phyloP scores from a whole-genome alignment of 2,888 invertebrate species.

The Drosophila ustulata region DNA sequence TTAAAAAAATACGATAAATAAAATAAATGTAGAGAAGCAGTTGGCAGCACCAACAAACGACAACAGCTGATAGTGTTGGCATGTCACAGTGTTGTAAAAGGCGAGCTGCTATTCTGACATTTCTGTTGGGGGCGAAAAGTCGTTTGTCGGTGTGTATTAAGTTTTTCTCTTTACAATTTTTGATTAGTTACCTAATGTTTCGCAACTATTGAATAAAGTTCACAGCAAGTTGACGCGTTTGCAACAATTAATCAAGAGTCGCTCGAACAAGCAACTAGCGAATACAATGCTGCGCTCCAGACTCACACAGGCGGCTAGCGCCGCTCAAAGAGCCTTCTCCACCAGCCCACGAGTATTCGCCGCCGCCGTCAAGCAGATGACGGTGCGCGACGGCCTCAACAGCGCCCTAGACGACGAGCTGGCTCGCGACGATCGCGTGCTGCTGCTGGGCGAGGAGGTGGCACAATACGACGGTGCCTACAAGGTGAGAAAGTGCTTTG shows the following conservation, averaged over 20 bases:
- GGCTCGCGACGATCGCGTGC: slow-evolving; percentile 95
- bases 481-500: slow-evolving; percentile 88
- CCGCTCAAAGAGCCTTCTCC: slow-evolving; percentile 86
- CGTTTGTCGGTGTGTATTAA: slow-evolving; percentile 56
- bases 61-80: slow-evolving; percentile 18
- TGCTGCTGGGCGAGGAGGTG: slow-evolving; percentile 98
- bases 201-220: slow-evolving; percentile 6
- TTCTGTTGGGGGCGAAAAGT: slow-evolving; percentile 52
- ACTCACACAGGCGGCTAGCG: slow-evolving; percentile 71
- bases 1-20: not conserved
- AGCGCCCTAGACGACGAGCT: slow-evolving; percentile 98
- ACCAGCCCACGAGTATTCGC: slow-evolving; percentile 85
- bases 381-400: slow-evolving; percentile 98
- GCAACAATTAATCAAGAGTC: slow-evolving; percentile 22
- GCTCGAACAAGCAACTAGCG: slow-evolving; percentile 20
- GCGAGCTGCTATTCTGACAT: slow-evolving; percentile 42
- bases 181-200: too few relatives aligned
- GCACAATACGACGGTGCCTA: slow-evolving; percentile 99
- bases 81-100: slow-evolving; percentile 37
- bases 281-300: slow-evolving; percentile 67
- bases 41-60: slow-evolving; percentile 19
- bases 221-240: slow-evolving; percentile 32
- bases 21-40: not conserved
- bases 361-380: slow-evolving; percentile 89
- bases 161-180: slow-evolving; percentile 8